Conservation (phyloP, 2,888 invertebrate species). For the Andrena haemorrhoa region DNA sequence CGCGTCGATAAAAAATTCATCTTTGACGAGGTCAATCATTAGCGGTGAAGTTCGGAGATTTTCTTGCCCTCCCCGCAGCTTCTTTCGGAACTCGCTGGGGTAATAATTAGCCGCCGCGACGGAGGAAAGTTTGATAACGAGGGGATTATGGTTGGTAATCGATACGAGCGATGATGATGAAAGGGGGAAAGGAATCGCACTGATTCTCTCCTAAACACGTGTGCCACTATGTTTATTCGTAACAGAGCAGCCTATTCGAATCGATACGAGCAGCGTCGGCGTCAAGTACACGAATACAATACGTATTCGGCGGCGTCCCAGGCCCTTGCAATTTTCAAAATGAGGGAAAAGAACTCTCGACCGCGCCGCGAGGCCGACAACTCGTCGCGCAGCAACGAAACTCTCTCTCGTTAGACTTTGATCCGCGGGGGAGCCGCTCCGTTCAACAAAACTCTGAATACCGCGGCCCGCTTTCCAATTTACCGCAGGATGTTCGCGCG, state of each 20-base stretch:
- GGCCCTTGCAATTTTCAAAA: conserved; percentile 1
- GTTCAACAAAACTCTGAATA: conserved; percentile 35
- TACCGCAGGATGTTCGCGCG: conserved; percentile 35
- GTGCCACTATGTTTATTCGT: too few species aligned
- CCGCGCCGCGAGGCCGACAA: not conserved
- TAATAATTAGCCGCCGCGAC: not conserved
- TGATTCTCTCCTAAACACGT: not conserved
- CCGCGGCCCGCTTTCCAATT: conserved; percentile 47
- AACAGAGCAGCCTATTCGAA: not conserved
- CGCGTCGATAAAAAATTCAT: not conserved
- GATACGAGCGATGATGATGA: not conserved
- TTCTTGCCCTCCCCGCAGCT: not conserved
- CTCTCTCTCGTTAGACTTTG: conserved; percentile 45
- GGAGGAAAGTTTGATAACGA: conserved; percentile 3
- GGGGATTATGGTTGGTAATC: not conserved
- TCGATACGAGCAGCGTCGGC: not conserved
- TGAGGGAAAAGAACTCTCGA: not conserved
- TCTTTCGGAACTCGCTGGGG: not conserved
- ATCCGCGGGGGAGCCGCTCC: conserved; percentile 25
- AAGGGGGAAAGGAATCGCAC: not conserved
- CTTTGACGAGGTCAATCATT: conserved; percentile 13
- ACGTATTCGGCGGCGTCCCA: not conserved
- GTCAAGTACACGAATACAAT: not conserved
- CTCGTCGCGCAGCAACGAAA: conserved; percentile 2
- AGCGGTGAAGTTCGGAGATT: not conserved